phyloP scores from a whole-genome alignment of 2,113 vertebrate genomes.

The Hypocryptadius cinnamomeus region DNA sequence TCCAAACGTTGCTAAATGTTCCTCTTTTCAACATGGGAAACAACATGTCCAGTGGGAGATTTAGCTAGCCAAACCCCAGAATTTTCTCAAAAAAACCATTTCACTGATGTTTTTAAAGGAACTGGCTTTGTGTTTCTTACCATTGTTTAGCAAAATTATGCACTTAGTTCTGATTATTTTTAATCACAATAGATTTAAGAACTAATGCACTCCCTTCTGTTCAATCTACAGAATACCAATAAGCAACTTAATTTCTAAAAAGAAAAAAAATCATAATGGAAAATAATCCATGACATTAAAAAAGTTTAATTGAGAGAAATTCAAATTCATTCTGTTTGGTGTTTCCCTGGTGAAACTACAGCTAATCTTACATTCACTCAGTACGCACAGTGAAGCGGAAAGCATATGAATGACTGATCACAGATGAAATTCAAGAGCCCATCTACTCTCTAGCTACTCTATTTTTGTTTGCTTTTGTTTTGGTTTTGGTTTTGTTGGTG shows the following conservation, averaged over 20 bases:
- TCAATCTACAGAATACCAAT: neutral
- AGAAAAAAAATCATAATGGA: neutral
- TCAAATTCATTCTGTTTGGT: neutral
- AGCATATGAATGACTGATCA: neutral
- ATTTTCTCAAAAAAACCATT: neutral
- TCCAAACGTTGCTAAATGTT: fast-evolving
- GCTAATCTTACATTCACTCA: neutral
- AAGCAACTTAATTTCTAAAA: neutral
- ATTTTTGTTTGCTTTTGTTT: fast-evolving
- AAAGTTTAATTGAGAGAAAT: neutral
- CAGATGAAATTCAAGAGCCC: neutral
- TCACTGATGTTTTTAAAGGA: neutral
- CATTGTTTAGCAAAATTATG: neutral
- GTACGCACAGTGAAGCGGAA: neutral
- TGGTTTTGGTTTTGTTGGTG: neutral
- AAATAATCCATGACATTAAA: neutral
- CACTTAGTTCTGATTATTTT: neutral
- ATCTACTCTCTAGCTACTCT: neutral
- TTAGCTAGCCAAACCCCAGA: neutral
- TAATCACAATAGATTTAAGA: neutral
- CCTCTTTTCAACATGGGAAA: neutral
- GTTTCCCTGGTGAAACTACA: neutral
- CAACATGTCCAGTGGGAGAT: neutral
- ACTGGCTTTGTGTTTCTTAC: neutral
- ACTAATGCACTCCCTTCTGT: neutral